These are phyloP conservation scores for Chironex yamaguchii DNA, from an alignment of 30 jellyfish, hydroid and myxozoan genomes.

Conservation along the genomic window DNA sequence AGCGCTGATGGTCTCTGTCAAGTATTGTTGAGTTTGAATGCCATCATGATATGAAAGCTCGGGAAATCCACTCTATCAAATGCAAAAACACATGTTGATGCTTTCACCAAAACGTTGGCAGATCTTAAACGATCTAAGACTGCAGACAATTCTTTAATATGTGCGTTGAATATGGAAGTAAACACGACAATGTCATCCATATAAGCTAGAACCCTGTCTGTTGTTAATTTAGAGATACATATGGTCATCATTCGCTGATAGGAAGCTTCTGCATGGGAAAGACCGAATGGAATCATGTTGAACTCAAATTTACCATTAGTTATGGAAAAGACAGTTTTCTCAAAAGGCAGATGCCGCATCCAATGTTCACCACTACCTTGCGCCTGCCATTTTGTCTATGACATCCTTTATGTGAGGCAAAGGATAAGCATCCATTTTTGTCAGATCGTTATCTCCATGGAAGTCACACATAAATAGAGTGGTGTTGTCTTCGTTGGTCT, in stretches of 20 bases:
- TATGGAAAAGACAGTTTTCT: background rate
- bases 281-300: background rate
- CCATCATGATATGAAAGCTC: slow-evolving; percentile 42
- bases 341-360: background rate
- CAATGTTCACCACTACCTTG: background rate
- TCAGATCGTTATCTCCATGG: too few species aligned
- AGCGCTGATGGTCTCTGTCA: slow-evolving; percentile 19
- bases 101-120: slow-evolving; percentile 17
- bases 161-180: background rate
- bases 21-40: slow-evolving; percentile 26
- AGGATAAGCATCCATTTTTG: background rate
- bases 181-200: background rate
- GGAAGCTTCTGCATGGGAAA: background rate
- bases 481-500: too few species aligned
- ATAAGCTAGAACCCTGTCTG: background rate
- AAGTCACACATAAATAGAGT: too few species aligned
- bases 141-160: background rate
- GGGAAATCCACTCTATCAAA: background rate
- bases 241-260: background rate
- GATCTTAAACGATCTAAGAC: background rate
- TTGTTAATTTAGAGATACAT: background rate
- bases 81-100: slow-evolving; percentile 30
- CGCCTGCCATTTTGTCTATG: background rate
- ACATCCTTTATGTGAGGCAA: background rate
- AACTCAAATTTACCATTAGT: background rate